phyloP scores from a whole-genome alignment of 2,888 invertebrate species.

The Helobdella robusta region DNA sequence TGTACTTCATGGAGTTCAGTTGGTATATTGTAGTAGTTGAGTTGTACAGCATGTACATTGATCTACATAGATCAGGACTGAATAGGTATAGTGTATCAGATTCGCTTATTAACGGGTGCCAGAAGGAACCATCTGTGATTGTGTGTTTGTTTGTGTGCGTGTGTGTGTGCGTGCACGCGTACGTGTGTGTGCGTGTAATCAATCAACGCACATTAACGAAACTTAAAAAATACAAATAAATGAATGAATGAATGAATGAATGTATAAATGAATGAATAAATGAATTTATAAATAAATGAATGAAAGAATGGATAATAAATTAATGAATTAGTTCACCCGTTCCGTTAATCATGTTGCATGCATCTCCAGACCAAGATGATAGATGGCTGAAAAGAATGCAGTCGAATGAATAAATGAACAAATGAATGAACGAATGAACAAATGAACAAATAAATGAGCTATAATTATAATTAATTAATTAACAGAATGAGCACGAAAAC shows the following conservation, averaged over 20 bases:
- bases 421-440: too few species aligned
- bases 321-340: too few species aligned
- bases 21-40: not conserved
- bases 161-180: not conserved
- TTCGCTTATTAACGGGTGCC: constrained; percentile 36
- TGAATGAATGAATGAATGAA: too few species aligned
- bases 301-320: too few species aligned
- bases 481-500: constrained; percentile 14
- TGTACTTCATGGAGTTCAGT: not conserved
- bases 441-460: too few species aligned
- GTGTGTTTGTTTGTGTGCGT: not conserved
- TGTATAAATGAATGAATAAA: too few species aligned
- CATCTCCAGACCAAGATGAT: constrained; percentile 15
- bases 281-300: too few species aligned
- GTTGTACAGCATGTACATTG: constrained; percentile 32
- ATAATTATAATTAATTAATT: not conserved
- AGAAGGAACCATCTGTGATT: constrained; percentile 37
- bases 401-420: too few species aligned
- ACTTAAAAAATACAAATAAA: too few species aligned
- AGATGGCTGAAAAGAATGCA: constrained; percentile 7
- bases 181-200: too few species aligned
- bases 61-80: constrained; percentile 40
- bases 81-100: constrained; percentile 37
- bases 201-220: too few species aligned
- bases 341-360: constrained; percentile 40